Evolutionary conservation across 2,888 invertebrate genomes (phyloP).

Genomic region (Microdon myrmicae): DNA sequence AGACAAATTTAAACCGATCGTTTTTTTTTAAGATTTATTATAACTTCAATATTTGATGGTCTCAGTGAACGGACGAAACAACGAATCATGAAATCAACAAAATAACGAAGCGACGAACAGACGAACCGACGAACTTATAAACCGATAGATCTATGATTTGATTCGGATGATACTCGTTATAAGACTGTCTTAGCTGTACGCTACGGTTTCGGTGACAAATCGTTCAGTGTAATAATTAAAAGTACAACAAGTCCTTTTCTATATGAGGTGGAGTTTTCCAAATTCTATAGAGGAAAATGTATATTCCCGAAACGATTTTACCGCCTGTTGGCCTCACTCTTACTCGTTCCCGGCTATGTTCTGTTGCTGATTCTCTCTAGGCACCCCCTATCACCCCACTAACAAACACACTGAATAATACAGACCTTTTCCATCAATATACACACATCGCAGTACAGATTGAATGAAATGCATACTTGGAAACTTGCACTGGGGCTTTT

Average conservation of each 20-base stretch:
- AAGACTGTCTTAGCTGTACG: conserved; percentile 25
- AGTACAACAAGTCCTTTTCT: conserved; percentile 47
- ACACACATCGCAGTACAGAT: conserved; percentile 26
- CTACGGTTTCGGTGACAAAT: conserved; percentile 29
- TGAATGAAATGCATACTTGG: conserved; percentile 47
- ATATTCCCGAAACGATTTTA: conserved; percentile 25
- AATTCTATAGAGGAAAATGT: conserved; percentile 23
- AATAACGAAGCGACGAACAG: too few relatives aligned
- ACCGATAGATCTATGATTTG: too few relatives aligned
- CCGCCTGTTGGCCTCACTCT: conserved; percentile 24
- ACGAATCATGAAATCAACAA: too few relatives aligned
- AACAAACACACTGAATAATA: conserved; percentile 15
- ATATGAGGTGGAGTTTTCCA: conserved; percentile 50
- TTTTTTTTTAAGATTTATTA: too few relatives aligned
- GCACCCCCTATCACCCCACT: conserved; percentile 10
- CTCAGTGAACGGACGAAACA: too few relatives aligned
- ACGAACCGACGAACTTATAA: too few relatives aligned
- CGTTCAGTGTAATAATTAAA: conserved; percentile 25
- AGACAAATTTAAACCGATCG: too few relatives aligned
- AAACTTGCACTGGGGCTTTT: conserved; percentile 48
- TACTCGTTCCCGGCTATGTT: conserved; percentile 12
- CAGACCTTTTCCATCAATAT: too few relatives aligned
- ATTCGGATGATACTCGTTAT: conserved; percentile 5
- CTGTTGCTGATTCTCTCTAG: conserved; percentile 25
- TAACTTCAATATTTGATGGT: too few relatives aligned